A percentile compares a stretch with the other conserved stretches of the same genome.
Conservation (phyloP, 2,888 invertebrate genomes). For the Strigamia crassipes region DNA sequence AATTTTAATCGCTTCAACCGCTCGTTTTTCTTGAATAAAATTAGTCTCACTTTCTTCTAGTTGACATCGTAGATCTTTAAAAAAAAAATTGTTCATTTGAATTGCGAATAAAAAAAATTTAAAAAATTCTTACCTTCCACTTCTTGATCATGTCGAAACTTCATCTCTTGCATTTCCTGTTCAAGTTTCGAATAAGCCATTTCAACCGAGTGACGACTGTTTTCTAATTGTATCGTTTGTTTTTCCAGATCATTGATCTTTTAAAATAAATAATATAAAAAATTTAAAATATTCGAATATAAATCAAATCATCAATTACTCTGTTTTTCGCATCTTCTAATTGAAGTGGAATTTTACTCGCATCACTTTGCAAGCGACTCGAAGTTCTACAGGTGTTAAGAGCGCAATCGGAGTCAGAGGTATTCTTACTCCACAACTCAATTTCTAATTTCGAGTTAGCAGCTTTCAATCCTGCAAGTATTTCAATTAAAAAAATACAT, state of each 20-base stretch:
- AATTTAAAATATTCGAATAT: too few relatives aligned
- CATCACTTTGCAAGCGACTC: neutral
- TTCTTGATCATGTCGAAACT: neutral
- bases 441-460: conserved; percentile 15
- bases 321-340: neutral
- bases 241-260: neutral
- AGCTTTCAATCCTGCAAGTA: neutral
- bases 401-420: neutral
- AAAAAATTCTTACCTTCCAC: neutral
- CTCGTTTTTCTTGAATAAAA: neutral
- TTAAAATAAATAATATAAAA: neutral
- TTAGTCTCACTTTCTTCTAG: neutral
- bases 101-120: neutral
- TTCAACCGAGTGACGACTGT: neutral
- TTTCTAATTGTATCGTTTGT: neutral
- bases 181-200: neutral
- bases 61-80: neutral
- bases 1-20: conserved; percentile 2
- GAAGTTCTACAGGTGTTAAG: neutral
- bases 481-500: neutral
- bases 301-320: neutral
- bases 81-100: neutral
- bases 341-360: neutral
- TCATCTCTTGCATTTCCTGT: neutral
- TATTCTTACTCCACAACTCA: neutral